Evolutionary conservation across 2,113 vertebrate species (phyloP).

Genomic region (Alexandromys fortis): DNA sequence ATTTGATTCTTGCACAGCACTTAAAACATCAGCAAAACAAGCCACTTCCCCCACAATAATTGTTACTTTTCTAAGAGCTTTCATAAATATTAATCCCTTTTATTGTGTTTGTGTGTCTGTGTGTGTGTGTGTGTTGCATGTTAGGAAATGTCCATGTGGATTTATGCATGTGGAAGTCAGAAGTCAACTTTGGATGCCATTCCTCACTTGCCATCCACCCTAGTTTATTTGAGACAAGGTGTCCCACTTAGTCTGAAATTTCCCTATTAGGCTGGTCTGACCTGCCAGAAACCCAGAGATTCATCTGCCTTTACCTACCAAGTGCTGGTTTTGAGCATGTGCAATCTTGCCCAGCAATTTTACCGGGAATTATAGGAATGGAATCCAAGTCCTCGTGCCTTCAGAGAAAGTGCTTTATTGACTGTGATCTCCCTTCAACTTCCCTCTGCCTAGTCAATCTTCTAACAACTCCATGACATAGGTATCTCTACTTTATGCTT

Average conservation of each 20-base stretch:
- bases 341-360: neutral
- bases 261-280: neutral
- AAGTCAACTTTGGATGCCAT: neutral
- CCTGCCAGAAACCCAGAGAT: neutral
- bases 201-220: neutral
- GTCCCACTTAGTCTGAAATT: neutral
- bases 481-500: neutral
- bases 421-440: neutral
- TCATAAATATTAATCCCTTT: constrained; percentile 17
- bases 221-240: neutral
- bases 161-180: neutral
- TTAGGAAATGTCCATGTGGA: neutral
- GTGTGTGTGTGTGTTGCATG: neutral
- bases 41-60: neutral
- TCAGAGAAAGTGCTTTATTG: neutral
- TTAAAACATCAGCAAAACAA: neutral
- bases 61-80: constrained; percentile 42
- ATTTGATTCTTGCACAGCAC: neutral
- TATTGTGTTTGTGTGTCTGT: neutral
- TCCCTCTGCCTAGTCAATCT: neutral
- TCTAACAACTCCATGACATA: neutral
- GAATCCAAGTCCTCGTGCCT: neutral
- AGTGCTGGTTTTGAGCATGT: no score
- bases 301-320: neutral
- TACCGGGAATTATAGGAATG: neutral